Conservation (phyloP, 2,113 vertebrate species). For the western clawed frog (Xenopus tropicalis) region DNA sequence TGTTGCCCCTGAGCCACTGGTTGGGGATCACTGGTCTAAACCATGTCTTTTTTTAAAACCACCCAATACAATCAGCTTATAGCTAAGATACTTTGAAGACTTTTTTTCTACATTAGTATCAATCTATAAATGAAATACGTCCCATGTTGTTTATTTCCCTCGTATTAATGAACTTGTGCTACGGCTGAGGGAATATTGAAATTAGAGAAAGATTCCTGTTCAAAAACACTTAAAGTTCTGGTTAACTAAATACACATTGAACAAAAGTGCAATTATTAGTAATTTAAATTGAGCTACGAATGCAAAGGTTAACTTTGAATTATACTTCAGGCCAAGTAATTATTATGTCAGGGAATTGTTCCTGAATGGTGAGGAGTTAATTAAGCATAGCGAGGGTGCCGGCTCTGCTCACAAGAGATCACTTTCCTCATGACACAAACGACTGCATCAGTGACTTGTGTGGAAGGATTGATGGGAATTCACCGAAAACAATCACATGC, state of each 20-base stretch:
- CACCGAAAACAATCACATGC: background rate
- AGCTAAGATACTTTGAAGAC: too few relatives aligned
- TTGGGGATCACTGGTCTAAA: too few relatives aligned
- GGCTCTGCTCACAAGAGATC: slow-evolving; percentile 30
- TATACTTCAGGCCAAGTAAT: slow-evolving; percentile 63
- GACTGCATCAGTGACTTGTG: background rate
- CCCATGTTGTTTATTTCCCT: too few relatives aligned
- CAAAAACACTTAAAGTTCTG: slow-evolving; percentile 47
- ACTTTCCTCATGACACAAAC: slow-evolving; percentile 19
- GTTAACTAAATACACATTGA: slow-evolving; percentile 54
- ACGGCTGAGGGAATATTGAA: slow-evolving; percentile 26
- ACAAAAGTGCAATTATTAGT: slow-evolving; percentile 61
- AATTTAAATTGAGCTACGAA: slow-evolving; percentile 64
- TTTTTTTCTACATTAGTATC: too few relatives aligned
- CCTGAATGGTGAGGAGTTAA: slow-evolving; percentile 59
- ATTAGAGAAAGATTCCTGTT: slow-evolving; percentile 41
- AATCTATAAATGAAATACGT: too few relatives aligned
- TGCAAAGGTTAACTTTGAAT: slow-evolving; percentile 60
- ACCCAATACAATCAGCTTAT: too few relatives aligned
- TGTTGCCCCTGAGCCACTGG: too few relatives aligned
- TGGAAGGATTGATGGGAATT: background rate
- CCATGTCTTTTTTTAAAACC: too few relatives aligned
- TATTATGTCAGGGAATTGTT: slow-evolving; percentile 67
- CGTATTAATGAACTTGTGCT: too few relatives aligned
- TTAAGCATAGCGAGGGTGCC: slow-evolving; percentile 55